Base-by-base conservation (phyloP, 2,113 vertebrate species). In the Anthoscopus minutus region DNA sequence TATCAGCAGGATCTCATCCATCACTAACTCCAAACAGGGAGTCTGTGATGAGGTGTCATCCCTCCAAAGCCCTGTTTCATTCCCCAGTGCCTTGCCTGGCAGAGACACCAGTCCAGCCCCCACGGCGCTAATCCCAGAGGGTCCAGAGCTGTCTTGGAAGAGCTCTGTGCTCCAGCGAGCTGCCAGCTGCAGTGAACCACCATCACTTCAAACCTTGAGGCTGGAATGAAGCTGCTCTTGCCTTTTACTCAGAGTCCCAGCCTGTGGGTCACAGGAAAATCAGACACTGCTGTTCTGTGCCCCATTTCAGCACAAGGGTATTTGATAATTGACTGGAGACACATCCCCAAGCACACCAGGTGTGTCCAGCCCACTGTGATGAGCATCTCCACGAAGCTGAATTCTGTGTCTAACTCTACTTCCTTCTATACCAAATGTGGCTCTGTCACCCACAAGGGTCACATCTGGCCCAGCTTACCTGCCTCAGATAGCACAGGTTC, bases 1-100 rank as follows among this genome's bases (percentile, higher is more conserved):
- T 93, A 93, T 86, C 91, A 80, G 70, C 40, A 79, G 53, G 58
- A 94, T 92, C 89, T 87, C 84, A 76, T 84, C 70, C 48, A 51
- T 91, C 82, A 58, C 79, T 50, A 85, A 33, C 61, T 79, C 87
- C 74, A 85, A 76, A 70, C 19, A 56, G 50, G 50, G 78, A 91
- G 58, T 31, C 74, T 62, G 69, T 58, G 60, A 70, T 1, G 10
- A 77, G 42, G 45, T 54, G 72, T 65, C 87, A 40, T 76, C 42
- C 62, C 42, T 54, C 20, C 62, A 69, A 74, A 77, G 58, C 33
- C 19, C 54, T 50, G 7, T 22, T 80, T 62, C 65, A 62, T 73
- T 70, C 70, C 42, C 38, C 58, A 27, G 31, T 66, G 72, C 56
- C 44, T 86, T 90, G 56, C 21, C 58, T 72, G 86, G 42, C 83